Percentiles rank a stretch among this genome's conserved stretches.
Conservation (phyloP, 1,140 invertebrate species). For the Drosophila pectinifera region DNA sequence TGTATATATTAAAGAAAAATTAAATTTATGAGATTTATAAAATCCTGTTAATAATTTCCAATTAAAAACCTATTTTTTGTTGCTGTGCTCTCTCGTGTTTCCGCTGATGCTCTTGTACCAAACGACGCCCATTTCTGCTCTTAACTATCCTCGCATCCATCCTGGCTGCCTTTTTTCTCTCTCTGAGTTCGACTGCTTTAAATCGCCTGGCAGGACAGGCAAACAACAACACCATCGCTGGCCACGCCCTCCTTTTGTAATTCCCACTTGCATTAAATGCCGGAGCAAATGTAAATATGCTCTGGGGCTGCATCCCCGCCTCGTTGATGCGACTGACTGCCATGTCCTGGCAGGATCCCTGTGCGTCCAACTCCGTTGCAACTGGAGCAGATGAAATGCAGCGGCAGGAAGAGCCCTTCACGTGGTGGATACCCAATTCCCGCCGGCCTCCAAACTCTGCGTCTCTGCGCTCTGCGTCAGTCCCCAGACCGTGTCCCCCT, state of each 20-base stretch:
- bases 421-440: slow-evolving; percentile 60
- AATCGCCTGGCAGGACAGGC: slow-evolving; percentile 29
- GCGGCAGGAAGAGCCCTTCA: slow-evolving; percentile 53
- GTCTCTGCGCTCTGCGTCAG: too few species aligned
- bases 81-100: background rate
- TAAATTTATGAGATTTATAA: too few species aligned
- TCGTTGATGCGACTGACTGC: slow-evolving; percentile 8
- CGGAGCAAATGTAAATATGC: slow-evolving; percentile 78
- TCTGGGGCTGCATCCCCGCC: slow-evolving; percentile 21
- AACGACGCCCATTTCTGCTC: slow-evolving; percentile 20
- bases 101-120: slow-evolving; percentile 39
- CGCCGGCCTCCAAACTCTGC: slow-evolving; percentile 16
- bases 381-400: slow-evolving; percentile 80
- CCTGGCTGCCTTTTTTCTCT: background rate
- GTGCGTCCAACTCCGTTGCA: slow-evolving; percentile 41
- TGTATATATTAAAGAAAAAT: too few species aligned
- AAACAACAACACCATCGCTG: slow-evolving; percentile 11
- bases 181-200: slow-evolving; percentile 67
- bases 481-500: background rate
- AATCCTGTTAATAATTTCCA: background rate
- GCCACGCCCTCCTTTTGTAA: slow-evolving; percentile 57
- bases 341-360: background rate
- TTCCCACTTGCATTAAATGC: slow-evolving; percentile 82
- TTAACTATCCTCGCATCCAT: slow-evolving; percentile 19
- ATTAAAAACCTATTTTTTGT: background rate